Percentiles rank a stretch among this genome's conserved stretches.
Evolutionary conservation across 2,797 vertebrate species (phyloP).

Genomic region (Sitta carolinensis): DNA sequence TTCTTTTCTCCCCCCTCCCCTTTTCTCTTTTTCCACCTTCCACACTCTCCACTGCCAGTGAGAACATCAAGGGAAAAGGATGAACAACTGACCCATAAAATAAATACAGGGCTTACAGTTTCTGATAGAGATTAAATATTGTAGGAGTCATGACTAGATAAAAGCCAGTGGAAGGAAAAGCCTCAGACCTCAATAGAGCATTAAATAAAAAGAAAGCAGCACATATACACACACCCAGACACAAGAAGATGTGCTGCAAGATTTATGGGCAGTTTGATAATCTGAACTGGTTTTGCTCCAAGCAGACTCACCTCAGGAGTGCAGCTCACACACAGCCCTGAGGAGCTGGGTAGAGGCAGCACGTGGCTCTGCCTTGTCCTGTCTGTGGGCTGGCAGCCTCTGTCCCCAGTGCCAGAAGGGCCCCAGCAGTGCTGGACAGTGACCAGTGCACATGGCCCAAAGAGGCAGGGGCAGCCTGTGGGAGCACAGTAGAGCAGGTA

Average conservation of each 20-base stretch:
- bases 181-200: constrained; percentile 54
- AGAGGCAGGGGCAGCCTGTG: neutral
- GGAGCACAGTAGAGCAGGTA: accelerated
- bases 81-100: constrained; percentile 74
- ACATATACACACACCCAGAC: neutral
- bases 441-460: accelerated
- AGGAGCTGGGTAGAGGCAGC: neutral
- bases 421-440: neutral
- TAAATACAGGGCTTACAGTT: constrained; percentile 71
- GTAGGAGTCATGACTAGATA: constrained; percentile 73
- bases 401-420: neutral
- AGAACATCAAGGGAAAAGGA: constrained; percentile 67
- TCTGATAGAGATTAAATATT: constrained; percentile 77
- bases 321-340: neutral
- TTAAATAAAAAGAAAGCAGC: constrained; percentile 34
- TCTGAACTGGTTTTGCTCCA: neutral
- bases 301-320: neutral
- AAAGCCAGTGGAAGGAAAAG: constrained; percentile 65
- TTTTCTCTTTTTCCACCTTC: neutral
- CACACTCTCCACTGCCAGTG: neutral
- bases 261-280: neutral
- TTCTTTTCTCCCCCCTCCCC: neutral
- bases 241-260: neutral
- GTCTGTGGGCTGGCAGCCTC: neutral
- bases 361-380: neutral